Percentiles rank a stretch among this genome's conserved stretches.
phyloP scores from a whole-genome alignment of 2,113 vertebrate genomes.

The Muntiacus reevesi region DNA sequence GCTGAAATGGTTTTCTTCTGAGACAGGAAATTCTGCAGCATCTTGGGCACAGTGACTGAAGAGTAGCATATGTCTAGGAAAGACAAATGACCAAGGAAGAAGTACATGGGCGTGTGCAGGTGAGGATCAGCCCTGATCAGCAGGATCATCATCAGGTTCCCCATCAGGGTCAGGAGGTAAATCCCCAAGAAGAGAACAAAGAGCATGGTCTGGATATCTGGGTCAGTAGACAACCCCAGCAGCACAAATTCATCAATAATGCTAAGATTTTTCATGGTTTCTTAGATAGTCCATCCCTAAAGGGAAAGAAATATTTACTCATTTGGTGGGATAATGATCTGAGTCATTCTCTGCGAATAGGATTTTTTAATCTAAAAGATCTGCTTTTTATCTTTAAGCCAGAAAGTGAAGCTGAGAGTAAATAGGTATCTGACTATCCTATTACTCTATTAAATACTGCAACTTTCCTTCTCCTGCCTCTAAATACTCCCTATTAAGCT shows the following conservation, averaged over 20 bases:
- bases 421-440: neutral
- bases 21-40: too few species aligned
- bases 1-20: too few species aligned
- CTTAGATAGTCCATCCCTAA: neutral
- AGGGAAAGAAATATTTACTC: neutral
- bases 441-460: neutral
- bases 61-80: too few species aligned
- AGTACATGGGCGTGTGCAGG: neutral
- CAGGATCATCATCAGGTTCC: neutral
- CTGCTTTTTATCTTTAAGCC: neutral
- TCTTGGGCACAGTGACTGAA: too few species aligned
- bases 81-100: neutral
- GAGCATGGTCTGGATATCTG: neutral
- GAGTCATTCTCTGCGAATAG: neutral
- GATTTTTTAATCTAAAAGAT: neutral
- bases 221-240: neutral
- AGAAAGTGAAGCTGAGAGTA: neutral
- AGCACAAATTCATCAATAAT: neutral
- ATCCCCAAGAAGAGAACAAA: neutral
- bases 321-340: neutral
- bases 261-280: neutral
- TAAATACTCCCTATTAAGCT: too few species aligned
- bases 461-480: neutral
- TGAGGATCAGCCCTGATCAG: neutral
- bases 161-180: neutral